These are phyloP conservation scores for Thecocarcelia acutangulata DNA, from an alignment of 2,888 invertebrate species.

Conservation along the genomic window DNA sequence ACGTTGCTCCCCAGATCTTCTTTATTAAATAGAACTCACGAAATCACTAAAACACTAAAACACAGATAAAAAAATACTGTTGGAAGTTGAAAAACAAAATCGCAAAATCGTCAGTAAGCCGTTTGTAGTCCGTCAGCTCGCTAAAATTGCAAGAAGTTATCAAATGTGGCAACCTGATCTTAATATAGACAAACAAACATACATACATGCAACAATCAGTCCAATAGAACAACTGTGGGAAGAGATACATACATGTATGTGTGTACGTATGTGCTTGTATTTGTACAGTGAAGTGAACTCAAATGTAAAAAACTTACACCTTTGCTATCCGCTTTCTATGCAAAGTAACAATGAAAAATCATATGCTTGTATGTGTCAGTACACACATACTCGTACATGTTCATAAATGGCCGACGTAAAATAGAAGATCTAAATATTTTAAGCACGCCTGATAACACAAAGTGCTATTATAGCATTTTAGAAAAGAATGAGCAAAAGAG, in stretches of 20 bases:
- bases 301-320: conserved; percentile 59
- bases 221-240: background rate
- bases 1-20: no score
- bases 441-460: conserved; percentile 61
- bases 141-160: no score
- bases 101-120: no score
- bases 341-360: conserved; percentile 20
- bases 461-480: conserved; percentile 65
- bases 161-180: no score
- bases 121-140: no score
- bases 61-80: no score
- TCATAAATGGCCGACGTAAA: no score
- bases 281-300: conserved; percentile 58
- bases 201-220: background rate
- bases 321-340: conserved; percentile 38
- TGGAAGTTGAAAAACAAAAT: no score
- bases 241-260: background rate
- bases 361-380: conserved; percentile 10
- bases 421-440: conserved; percentile 5
- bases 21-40: no score
- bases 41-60: no score
- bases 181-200: background rate
- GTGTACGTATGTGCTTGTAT: conserved; percentile 22
- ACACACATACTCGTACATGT: background rate
- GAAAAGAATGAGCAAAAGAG: conserved; percentile 24